phyloP scores from a whole-genome alignment of 2,113 vertebrate species.

The Addax nasomaculatus region DNA sequence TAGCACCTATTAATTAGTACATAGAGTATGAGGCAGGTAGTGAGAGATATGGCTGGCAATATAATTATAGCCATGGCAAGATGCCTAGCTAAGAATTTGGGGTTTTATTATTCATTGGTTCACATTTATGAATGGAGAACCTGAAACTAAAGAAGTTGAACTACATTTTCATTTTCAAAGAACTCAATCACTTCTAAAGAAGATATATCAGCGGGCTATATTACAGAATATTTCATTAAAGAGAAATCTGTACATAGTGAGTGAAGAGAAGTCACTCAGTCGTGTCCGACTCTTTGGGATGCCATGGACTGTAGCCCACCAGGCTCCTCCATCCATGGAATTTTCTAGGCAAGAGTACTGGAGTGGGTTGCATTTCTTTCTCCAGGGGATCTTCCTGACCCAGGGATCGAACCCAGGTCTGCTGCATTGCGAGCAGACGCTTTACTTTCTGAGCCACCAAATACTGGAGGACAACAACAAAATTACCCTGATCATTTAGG shows the following conservation, averaged over 20 bases:
- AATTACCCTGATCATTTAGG: neutral
- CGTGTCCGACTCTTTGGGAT: no score
- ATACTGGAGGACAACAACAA: neutral
- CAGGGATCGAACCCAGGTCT: no score
- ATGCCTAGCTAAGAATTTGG: neutral
- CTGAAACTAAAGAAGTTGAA: neutral
- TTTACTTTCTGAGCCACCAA: neutral
- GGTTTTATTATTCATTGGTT: neutral
- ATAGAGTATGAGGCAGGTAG: neutral
- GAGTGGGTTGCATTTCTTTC: no score
- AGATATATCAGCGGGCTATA: neutral
- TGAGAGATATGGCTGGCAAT: neutral
- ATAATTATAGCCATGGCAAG: neutral
- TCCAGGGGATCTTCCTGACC: no score
- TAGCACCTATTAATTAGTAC: neutral
- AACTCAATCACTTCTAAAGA: neutral
- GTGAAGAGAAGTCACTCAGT: no score
- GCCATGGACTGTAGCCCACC: no score
- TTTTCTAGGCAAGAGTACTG: no score
- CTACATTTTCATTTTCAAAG: neutral
- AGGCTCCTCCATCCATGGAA: no score
- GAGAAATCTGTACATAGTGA: neutral
- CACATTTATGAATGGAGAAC: neutral
- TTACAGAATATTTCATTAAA: neutral
- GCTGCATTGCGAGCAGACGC: no score